phyloP scores from a whole-genome alignment of 2,113 vertebrate species.

The Psilopogon haemacephalus region DNA sequence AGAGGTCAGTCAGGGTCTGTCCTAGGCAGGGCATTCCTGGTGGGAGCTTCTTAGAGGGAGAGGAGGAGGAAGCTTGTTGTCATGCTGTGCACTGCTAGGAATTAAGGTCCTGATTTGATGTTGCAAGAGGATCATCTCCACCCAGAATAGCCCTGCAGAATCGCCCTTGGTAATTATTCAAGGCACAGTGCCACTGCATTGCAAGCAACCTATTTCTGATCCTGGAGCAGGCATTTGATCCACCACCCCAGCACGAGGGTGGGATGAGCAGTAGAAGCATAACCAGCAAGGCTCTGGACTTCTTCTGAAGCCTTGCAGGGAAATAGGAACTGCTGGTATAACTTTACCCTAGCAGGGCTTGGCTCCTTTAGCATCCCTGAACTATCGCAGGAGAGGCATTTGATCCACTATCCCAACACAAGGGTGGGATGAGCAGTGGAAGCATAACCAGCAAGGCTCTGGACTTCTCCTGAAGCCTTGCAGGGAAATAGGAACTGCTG shows the following conservation, averaged over 20 bases:
- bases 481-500: background rate
- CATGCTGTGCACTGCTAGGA: background rate
- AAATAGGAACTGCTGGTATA: fast-evolving
- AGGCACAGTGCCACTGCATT: background rate
- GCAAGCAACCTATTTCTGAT: background rate
- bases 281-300: background rate
- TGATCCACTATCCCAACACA: background rate
- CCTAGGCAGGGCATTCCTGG: background rate
- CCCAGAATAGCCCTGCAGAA: background rate
- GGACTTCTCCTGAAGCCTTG: background rate
- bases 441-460: background rate
- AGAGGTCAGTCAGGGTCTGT: background rate
- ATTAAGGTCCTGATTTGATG: background rate
- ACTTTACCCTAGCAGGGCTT: background rate
- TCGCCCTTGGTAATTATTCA: background rate
- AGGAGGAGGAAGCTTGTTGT: background rate
- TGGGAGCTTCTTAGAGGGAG: background rate
- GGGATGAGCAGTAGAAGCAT: background rate
- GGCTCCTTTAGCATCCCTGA: background rate
- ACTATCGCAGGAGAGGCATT: background rate
- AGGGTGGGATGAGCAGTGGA: background rate
- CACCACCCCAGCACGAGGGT: fast-evolving
- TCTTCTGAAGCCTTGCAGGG: background rate
- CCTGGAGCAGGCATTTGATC: background rate
- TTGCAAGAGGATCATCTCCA: background rate